Conservation (phyloP, 2,797 vertebrate species). For the Novumbra hubbsi region DNA sequence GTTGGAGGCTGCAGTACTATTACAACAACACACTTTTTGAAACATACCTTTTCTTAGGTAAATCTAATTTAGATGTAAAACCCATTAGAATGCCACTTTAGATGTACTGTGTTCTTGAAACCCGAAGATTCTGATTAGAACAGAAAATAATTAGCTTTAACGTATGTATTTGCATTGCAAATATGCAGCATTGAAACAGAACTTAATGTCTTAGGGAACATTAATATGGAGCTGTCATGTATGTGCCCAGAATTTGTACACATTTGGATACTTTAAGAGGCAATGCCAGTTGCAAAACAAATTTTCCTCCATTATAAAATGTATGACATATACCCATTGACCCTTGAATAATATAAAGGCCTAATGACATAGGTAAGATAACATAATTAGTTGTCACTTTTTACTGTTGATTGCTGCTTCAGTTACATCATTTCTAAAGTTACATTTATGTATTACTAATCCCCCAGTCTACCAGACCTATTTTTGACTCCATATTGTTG, state of each 20-base stretch:
- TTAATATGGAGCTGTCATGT: not conserved
- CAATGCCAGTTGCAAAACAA: too few species aligned
- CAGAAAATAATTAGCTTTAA: not conserved
- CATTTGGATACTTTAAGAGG: not conserved
- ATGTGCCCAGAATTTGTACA: not conserved
- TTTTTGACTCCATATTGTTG: constrained; percentile 1
- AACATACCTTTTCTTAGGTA: too few species aligned
- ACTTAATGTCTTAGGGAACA: not conserved
- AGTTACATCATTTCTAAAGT: not conserved
- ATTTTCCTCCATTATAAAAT: too few species aligned
- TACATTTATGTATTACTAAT: not conserved
- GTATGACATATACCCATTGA: not conserved
- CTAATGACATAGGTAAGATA: too few species aligned
- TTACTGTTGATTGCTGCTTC: too few species aligned
- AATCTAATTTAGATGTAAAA: too few species aligned
- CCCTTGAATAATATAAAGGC: not conserved
- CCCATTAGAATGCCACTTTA: not conserved
- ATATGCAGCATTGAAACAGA: not conserved
- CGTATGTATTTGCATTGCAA: not conserved
- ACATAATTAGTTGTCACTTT: too few species aligned
- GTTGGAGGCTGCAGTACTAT: too few species aligned
- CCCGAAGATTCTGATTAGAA: not conserved
- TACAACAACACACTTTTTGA: too few species aligned
- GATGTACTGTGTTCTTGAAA: not conserved
- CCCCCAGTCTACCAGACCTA: not conserved